A percentile compares a stretch with the other conserved stretches of the same genome.
Evolutionary conservation across 2,888 invertebrate species (phyloP).

Genomic region (Neoaliturus tenellus): DNA sequence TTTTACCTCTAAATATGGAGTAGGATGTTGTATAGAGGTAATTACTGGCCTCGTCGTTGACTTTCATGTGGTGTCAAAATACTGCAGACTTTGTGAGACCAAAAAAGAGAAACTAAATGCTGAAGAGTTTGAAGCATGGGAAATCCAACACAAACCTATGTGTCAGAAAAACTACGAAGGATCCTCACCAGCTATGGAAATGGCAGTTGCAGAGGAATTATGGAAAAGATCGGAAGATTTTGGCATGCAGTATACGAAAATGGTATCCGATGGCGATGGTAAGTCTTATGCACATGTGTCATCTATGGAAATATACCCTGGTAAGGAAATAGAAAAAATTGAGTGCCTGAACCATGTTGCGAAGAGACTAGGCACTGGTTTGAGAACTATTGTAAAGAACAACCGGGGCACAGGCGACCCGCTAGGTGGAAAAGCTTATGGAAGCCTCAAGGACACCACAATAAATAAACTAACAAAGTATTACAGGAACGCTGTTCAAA

Average conservation of each 20-base stretch:
- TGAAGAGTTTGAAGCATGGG: background rate
- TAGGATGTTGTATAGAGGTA: conserved; percentile 33
- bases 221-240: conserved; percentile 23
- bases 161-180: conserved; percentile 45
- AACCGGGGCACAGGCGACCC: conserved; percentile 44
- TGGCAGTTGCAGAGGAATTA: conserved; percentile 29
- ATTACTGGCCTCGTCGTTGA: conserved; percentile 33
- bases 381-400: conserved; percentile 51
- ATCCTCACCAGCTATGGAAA: conserved; percentile 34
- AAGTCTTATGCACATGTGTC: conserved; percentile 1
- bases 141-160: conserved; percentile 2
- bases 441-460: conserved; percentile 20
- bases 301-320: conserved; percentile 1
- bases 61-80: conserved; percentile 25
- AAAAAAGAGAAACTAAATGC: background rate
- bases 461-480: conserved; percentile 33
- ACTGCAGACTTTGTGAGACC: conserved; percentile 33
- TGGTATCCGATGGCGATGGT: conserved; percentile 30
- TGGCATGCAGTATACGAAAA: conserved; percentile 34
- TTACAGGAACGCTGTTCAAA: conserved; percentile 29
- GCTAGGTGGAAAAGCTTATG: conserved; percentile 56
- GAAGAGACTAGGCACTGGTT: conserved; percentile 59
- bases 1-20: conserved; percentile 33
- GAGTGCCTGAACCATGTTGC: conserved; percentile 63
- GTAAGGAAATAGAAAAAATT: conserved; percentile 48